Conservation (phyloP, 2,113 vertebrate genomes). For the Lophius piscatorius region DNA sequence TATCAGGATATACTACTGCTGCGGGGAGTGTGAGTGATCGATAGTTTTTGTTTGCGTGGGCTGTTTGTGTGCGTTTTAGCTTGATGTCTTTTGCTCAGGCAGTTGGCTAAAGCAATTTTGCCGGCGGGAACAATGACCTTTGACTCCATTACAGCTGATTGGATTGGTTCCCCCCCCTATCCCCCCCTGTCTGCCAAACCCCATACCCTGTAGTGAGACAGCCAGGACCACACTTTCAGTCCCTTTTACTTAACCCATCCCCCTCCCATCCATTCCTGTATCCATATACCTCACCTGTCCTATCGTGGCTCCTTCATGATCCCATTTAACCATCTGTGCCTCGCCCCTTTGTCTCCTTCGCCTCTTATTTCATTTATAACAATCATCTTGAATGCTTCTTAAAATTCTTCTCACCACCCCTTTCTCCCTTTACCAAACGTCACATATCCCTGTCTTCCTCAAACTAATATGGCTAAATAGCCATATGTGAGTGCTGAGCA, state of each 20-base stretch:
- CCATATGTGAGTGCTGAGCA: not conserved
- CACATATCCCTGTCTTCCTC: not conserved
- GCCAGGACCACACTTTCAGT: constrained; percentile 20
- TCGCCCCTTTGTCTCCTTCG: not conserved
- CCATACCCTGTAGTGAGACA: constrained; percentile 38
- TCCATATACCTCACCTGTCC: constrained; percentile 23
- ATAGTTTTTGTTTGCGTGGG: constrained; percentile 28
- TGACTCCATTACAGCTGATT: constrained; percentile 78
- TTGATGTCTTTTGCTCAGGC: constrained; percentile 47
- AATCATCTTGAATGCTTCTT: constrained; percentile 14
- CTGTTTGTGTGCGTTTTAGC: constrained; percentile 22
- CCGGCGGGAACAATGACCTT: constrained; percentile 73
- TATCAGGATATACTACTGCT: constrained; percentile 47
- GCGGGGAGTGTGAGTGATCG: constrained; percentile 36
- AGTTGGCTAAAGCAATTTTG: constrained; percentile 57
- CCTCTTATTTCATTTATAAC: constrained; percentile 8
- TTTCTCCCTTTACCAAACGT: constrained; percentile 1
- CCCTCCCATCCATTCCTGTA: not conserved
- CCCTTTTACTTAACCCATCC: not conserved
- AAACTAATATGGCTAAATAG: not conserved
- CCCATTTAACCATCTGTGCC: constrained; percentile 26
- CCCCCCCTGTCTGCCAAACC: constrained; percentile 50
- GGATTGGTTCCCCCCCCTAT: constrained; percentile 59
- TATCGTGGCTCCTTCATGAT: not conserved
- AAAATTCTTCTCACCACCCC: not conserved